Evolutionary conservation across 2,113 vertebrate genomes (phyloP).

Genomic region (Spermophilus dauricus): DNA sequence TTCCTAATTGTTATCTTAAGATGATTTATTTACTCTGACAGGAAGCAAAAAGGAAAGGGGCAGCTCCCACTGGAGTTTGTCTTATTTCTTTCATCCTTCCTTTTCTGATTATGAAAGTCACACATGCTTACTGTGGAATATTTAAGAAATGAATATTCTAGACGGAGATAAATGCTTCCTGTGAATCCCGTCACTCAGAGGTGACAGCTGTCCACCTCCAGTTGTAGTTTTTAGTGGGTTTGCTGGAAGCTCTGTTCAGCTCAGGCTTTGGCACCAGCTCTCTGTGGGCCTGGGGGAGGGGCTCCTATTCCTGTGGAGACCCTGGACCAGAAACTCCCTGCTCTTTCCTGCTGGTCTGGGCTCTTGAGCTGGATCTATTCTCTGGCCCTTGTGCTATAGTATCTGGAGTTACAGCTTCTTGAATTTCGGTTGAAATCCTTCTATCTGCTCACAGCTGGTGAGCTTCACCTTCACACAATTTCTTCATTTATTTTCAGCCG

Average conservation of each 20-base stretch:
- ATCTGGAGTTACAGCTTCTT: background rate
- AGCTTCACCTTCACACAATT: background rate
- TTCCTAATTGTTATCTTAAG: conserved; percentile 65
- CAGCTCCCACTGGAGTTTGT: background rate
- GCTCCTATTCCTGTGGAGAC: background rate
- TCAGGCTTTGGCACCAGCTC: background rate
- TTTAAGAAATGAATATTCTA: conserved; percentile 17
- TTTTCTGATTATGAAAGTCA: conserved; percentile 28
- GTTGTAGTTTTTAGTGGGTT: background rate
- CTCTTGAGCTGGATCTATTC: background rate
- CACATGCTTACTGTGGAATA: background rate
- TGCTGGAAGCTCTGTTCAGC: rapidly evolving
- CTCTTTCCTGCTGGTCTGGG: background rate
- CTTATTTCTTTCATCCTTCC: conserved; percentile 33
- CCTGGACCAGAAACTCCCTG: background rate
- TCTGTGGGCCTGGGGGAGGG: background rate
- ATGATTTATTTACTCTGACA: conserved; percentile 62
- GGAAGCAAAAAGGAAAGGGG: conserved; percentile 44
- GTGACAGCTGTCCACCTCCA: background rate
- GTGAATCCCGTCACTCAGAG: background rate
- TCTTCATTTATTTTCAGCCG: background rate
- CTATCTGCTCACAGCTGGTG: background rate
- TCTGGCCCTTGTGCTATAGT: background rate
- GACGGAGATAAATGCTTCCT: background rate
- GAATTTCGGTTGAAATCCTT: background rate